A percentile compares a stretch with the other conserved stretches of the same genome.
Conservation (phyloP, 37 sponge, comb jelly and placozoan genomes). For the Diacarnus erythraeanus region DNA sequence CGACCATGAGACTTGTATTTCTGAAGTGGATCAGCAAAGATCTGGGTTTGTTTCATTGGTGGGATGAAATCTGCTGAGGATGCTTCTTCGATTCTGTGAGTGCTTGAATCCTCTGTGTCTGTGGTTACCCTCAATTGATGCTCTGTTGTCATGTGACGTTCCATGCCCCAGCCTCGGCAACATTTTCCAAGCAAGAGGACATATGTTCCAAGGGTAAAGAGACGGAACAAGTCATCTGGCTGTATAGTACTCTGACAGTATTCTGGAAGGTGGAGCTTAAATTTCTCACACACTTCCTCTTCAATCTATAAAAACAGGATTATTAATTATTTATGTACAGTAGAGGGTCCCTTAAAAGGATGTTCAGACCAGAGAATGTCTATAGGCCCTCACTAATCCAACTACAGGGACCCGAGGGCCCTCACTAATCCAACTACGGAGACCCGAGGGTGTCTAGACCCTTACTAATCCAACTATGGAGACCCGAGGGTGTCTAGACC, state of each 20-base stretch:
- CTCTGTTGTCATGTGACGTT: background rate
- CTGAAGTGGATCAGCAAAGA: slow-evolving; percentile 21
- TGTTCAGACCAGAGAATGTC: no score
- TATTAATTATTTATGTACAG: background rate
- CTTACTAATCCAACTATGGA: no score
- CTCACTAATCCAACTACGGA: no score
- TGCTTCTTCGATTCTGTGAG: background rate
- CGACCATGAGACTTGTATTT: slow-evolving; percentile 14
- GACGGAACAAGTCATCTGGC: slow-evolving; percentile 24
- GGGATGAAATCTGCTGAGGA: background rate
- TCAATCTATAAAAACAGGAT: slow-evolving; percentile 42
- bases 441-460: no score
- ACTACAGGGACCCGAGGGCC: no score
- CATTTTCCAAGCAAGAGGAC: slow-evolving; percentile 71
- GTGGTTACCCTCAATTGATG: background rate
- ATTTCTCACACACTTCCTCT: slow-evolving; percentile 38
- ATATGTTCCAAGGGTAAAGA: slow-evolving; percentile 47
- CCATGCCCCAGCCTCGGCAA: slow-evolving; percentile 79
- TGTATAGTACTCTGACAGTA: slow-evolving; percentile 8
- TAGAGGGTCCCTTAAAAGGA: no score
- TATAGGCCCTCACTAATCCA: no score
- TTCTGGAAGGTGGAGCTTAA: slow-evolving; percentile 35
- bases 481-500: no score
- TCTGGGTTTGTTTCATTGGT: no score
- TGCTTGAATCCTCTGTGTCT: background rate